Evolutionary conservation across 1,140 invertebrate species (phyloP), one percentile per base, ranked within the genome.

Genomic region (Papilio machaon): DNA sequence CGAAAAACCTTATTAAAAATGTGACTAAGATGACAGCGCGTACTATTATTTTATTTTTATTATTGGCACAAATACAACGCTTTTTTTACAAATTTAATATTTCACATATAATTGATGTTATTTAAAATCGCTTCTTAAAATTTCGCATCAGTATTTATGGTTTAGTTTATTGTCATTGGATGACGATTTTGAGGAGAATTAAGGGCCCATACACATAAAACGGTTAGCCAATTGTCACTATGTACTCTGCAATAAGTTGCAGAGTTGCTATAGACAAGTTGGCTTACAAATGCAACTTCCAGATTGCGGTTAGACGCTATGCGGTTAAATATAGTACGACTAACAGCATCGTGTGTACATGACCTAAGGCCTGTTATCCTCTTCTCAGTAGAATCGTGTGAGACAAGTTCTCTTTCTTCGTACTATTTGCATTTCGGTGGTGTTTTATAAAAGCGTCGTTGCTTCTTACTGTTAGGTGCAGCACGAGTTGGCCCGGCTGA

Each of bases 361-460:
- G 23, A 13, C 19, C 60, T 64, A 58, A 58, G 54, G 54, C n/a
- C 54, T 58, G 54, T 58, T 49, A 11, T 58, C 54, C 54, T 64
- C 19, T 64, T 64, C 23, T 4, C 3, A 30, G 38, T 35, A 64
- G 60, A 8, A 13, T 19, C 60, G 60, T 30, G 2, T 13, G 13
- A 6, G 13, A 64, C 9, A 64, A 35, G 64, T 10, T 70, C 52
- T 76, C 17, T 52, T 19, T 46, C 43, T 73, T 76, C 74, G 23
- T 17, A 23, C 35, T 76, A 76, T 76, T 76, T 76, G 74, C 74
- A 76, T 52, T 47, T 46, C 46, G 74, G 74, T 23, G 46, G n/a
- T 8, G 19, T 52, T 8, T 19, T 46, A 76, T 76, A 76, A 19
- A 76, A 76, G 47, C 74, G 74, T 8, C 74, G 46, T 2, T 76